phyloP scores from a whole-genome alignment of 2,888 invertebrate species.

The Pristionchus arcanus region DNA sequence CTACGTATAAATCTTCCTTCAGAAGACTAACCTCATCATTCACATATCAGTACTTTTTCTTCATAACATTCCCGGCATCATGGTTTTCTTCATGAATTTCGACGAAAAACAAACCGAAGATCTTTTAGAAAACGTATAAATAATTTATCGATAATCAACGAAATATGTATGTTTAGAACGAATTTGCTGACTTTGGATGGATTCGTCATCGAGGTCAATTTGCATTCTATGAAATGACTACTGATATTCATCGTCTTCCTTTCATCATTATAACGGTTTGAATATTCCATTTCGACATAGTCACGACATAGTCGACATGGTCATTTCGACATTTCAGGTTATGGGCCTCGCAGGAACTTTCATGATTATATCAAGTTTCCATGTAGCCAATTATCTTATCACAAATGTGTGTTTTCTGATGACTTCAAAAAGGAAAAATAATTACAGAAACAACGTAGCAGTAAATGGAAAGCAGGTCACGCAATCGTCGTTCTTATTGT shows the following conservation, averaged over 20 bases:
- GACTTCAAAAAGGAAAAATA: neutral
- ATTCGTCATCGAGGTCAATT: neutral
- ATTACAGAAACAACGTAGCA: neutral
- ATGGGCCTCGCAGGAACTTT: neutral
- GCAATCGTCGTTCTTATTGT: neutral
- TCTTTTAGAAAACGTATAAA: neutral
- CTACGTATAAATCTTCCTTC: neutral
- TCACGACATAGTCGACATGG: neutral
- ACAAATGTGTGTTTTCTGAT: neutral
- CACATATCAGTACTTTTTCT: neutral
- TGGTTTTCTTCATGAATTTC: neutral
- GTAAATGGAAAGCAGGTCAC: neutral
- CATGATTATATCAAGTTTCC: neutral
- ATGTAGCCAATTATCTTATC: neutral
- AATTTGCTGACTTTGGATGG: neutral
- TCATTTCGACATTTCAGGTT: neutral
- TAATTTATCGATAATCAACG: neutral
- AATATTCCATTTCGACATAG: too few species aligned
- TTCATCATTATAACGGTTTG: neutral
- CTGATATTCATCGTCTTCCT: neutral
- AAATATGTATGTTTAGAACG: neutral
- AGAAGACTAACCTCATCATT: neutral
- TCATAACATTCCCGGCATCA: neutral
- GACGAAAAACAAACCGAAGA: neutral
- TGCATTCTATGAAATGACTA: neutral